Evolutionary conservation across 2,797 vertebrate species (phyloP).

Genomic region (Benthosema pterotum): DNA sequence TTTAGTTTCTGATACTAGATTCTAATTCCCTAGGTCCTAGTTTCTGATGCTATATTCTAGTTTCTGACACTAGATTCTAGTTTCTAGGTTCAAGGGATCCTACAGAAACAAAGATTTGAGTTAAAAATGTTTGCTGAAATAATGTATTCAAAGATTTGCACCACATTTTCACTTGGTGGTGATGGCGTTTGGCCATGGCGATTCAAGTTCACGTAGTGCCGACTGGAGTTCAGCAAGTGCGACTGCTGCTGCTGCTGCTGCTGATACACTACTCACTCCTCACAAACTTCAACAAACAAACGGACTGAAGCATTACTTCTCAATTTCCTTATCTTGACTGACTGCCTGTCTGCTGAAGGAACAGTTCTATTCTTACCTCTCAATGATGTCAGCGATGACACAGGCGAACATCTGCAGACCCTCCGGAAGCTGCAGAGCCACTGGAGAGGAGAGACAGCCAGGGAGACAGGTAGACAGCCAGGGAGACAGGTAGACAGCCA

Average conservation of each 20-base stretch:
- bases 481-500: slow-evolving; percentile 39
- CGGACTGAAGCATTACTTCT: slow-evolving; percentile 1
- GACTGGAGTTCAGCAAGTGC: slow-evolving; percentile 23
- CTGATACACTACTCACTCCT: neutral
- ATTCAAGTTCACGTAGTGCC: slow-evolving; percentile 26
- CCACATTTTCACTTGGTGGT: too few species aligned
- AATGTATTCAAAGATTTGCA: too few species aligned
- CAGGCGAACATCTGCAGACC: slow-evolving; percentile 98
- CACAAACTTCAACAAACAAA: neutral
- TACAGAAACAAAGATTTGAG: too few species aligned
- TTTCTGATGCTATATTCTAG: too few species aligned
- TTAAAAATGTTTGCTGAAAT: too few species aligned
- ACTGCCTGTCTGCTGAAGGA: too few species aligned
- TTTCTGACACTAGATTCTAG: too few species aligned
- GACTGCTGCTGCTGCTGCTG: neutral
- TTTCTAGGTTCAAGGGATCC: too few species aligned
- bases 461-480: neutral
- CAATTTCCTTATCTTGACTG: neutral
- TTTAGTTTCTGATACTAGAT: too few species aligned
- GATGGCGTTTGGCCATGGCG: slow-evolving; percentile 7
- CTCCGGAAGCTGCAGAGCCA: slow-evolving; percentile 97
- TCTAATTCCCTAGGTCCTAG: too few species aligned
- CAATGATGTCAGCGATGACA: slow-evolving; percentile 93
- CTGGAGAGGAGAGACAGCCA: slow-evolving; percentile 67
- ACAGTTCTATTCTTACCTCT: slow-evolving; percentile 82